These are phyloP conservation scores for Megalonaias nervosa DNA, from an alignment of 1,140 invertebrate genomes.

Conservation along the genomic window DNA sequence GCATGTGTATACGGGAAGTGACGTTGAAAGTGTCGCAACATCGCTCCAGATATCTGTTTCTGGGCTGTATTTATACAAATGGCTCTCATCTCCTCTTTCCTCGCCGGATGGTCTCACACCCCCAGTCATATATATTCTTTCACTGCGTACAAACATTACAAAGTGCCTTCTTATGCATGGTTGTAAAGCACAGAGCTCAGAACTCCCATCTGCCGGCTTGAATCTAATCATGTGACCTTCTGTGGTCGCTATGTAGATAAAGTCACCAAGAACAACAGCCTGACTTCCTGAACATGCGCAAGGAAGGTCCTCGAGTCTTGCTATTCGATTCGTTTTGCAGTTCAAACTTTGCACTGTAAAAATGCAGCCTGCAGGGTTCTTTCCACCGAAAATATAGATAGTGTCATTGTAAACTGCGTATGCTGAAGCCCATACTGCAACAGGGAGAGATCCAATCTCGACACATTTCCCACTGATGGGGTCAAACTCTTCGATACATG, in stretches of 20 bases:
- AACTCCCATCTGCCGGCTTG: constrained; percentile 12
- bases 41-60: constrained; percentile 28
- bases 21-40: constrained; percentile 8
- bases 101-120: constrained; percentile 8
- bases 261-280: constrained; percentile 11
- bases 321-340: not conserved
- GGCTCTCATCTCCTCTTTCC: not conserved
- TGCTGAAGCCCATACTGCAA: not conserved
- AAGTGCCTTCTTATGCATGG: constrained; percentile 10
- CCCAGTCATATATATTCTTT: constrained; percentile 28
- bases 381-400: constrained; percentile 33
- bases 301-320: constrained; percentile 10
- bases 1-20: constrained; percentile 14
- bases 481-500: constrained; percentile 29
- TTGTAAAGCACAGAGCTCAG: constrained; percentile 21
- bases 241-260: constrained; percentile 25
- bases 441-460: constrained; percentile 16
- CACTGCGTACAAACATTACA: constrained; percentile 26
- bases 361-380: constrained; percentile 12
- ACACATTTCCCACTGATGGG: constrained; percentile 26
- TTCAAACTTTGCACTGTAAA: constrained; percentile 22
- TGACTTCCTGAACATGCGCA: constrained; percentile 16
- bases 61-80: constrained; percentile 23
- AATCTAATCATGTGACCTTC: constrained; percentile 34
- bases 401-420: constrained; percentile 16